Percentiles rank a stretch among this genome's conserved stretches.
These are phyloP conservation scores for Cerastoderma edule DNA, from an alignment of 2,888 invertebrate species.

Conservation along the genomic window DNA sequence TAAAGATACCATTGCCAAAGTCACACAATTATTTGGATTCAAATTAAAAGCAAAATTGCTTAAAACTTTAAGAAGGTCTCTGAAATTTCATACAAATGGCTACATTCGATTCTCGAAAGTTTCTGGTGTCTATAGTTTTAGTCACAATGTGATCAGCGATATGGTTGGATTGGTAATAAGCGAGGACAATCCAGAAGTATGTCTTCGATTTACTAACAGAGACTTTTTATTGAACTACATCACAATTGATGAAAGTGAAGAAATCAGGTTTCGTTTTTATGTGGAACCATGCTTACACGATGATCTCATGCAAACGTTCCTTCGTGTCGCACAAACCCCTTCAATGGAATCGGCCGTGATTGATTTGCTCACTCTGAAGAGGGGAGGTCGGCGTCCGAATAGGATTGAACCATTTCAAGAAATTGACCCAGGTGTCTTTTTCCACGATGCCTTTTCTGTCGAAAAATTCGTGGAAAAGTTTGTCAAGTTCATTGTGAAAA, in stretches of 20 bases:
- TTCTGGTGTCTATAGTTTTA: slow-evolving; percentile 31
- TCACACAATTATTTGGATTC: slow-evolving; percentile 24
- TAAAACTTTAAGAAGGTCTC: slow-evolving; percentile 19
- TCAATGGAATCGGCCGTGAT: background rate
- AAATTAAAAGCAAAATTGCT: slow-evolving; percentile 22
- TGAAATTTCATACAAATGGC: slow-evolving; percentile 37
- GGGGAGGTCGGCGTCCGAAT: slow-evolving; percentile 13
- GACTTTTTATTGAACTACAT: slow-evolving; percentile 35
- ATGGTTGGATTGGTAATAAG: slow-evolving; percentile 40
- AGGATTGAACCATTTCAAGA: background rate
- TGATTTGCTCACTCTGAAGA: slow-evolving; percentile 1
- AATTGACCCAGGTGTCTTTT: slow-evolving; percentile 22
- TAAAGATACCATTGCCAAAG: slow-evolving; percentile 2
- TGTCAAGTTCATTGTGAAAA: slow-evolving; percentile 4
- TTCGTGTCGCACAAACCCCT: no score
- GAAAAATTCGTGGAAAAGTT: slow-evolving; percentile 10
- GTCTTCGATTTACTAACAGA: slow-evolving; percentile 21
- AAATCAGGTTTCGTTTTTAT: no score
- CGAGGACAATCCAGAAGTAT: slow-evolving; percentile 24
- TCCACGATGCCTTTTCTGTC: slow-evolving; percentile 24
- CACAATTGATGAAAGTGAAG: slow-evolving; percentile 14
- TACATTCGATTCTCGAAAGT: slow-evolving; percentile 18
- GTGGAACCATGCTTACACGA: no score
- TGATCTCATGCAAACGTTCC: no score
- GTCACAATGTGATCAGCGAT: slow-evolving; percentile 35